Evolutionary conservation across 2,113 vertebrate species (phyloP), one percentile per base, ranked within the genome.

Genomic region (Procapra przewalskii): DNA sequence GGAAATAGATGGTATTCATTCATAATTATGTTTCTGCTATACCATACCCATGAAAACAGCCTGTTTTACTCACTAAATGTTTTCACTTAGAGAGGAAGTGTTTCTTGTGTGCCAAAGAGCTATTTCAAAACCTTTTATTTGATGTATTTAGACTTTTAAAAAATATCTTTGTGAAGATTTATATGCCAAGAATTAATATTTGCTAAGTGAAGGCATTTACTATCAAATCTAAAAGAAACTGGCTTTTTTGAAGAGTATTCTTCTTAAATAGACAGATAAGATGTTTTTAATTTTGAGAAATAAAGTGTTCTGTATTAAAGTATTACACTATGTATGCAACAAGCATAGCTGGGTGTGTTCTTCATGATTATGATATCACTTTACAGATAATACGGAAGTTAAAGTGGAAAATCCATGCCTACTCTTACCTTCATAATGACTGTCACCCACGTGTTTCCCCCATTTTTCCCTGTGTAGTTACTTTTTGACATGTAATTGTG

Each of bases 81-180:
- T 96, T 97, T 79, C 57, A 83, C 60, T 86, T 96, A 84, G 90
- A 43, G 82, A 94, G 40, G 77, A 91, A 96, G 91, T 81, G 23
- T 59, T 31, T 94, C 52, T 62, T 79, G 29, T 95, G 77, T 83
- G 71, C 55, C n/a, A 13, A 94, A 95, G 80, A 77, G 14, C 64
- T 62, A 23, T 82, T 91, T 81, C 16, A 90, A 17, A 54, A 15
- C 23, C 92, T 54, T 90, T 40, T 54, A 83, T 88, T 88, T 90
- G 48, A 59, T 84, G 3, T 88, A 7, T 48, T 85, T 82, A 95
- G 29, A 64, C 36, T 85, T 95, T 77, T 14, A 15, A 54, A 77
- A 82, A 81, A 59, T 87, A 57, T 62, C 62, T 13, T 45, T 50
- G 25, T 52, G 45, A 95, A 64, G 31, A 92, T 54, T 57, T 96